Evolutionary conservation across 1,140 invertebrate genomes (phyloP).

Genomic region (Ceratitis capitata): DNA sequence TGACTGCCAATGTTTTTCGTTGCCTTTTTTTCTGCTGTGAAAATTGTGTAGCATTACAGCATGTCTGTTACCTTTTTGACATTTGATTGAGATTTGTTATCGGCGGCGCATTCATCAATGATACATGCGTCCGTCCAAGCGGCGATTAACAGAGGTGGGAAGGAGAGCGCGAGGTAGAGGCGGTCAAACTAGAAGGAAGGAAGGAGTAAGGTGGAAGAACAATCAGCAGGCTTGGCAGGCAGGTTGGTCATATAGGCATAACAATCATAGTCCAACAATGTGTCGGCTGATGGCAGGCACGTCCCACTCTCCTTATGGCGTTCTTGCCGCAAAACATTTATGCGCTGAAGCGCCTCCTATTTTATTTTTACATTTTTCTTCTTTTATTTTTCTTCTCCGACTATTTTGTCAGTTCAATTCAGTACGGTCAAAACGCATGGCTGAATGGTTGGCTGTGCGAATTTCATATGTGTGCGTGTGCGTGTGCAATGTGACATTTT

Average conservation of each 20-base stretch:
- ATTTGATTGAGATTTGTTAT: conserved; percentile 66
- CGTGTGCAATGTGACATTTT: neutral
- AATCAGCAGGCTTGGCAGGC: neutral
- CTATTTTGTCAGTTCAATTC: conserved; percentile 32
- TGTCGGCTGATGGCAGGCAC: neutral
- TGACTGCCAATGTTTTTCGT: neutral
- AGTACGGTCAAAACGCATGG: conserved; percentile 22
- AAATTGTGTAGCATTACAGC: conserved; percentile 46
- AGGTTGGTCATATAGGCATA: neutral
- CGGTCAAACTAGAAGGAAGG: neutral
- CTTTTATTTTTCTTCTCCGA: neutral
- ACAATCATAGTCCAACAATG: neutral
- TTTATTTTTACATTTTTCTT: neutral
- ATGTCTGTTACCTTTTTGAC: conserved; percentile 65
- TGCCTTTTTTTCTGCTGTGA: conserved; percentile 22
- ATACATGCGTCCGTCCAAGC: conserved; percentile 50
- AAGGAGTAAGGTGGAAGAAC: neutral
- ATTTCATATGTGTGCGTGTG: neutral
- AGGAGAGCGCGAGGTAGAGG: neutral
- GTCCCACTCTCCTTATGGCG: neutral
- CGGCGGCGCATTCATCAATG: conserved; percentile 64
- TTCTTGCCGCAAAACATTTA: neutral
- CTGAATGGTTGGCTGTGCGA: neutral
- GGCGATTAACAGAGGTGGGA: neutral
- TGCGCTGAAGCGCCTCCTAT: neutral